These are phyloP conservation scores for Catocala nupta DNA, from an alignment of 2,888 invertebrate species.

Conservation along the genomic window DNA sequence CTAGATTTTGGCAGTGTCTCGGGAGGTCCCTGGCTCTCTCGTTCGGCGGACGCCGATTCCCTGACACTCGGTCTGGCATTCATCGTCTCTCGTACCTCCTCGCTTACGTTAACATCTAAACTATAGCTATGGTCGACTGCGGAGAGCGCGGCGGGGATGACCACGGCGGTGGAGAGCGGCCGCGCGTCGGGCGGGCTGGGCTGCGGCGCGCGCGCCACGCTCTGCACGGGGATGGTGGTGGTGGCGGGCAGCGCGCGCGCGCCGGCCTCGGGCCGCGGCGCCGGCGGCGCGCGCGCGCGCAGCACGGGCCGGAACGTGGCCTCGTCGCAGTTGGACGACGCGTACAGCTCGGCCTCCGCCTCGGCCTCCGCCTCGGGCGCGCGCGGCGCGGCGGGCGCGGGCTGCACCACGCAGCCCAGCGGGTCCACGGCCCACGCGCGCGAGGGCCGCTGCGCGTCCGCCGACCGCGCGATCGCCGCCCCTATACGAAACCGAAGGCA, in stretches of 20 bases:
- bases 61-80: constrained; percentile 52
- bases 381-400: constrained; percentile 60
- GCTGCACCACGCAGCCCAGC: constrained; percentile 82
- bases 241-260: constrained; percentile 69
- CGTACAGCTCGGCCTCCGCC: constrained; percentile 76
- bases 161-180: constrained; percentile 47
- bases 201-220: constrained; percentile 38
- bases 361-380: constrained; percentile 79
- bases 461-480: constrained; percentile 70
- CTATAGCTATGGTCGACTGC: constrained; percentile 31
- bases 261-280: constrained; percentile 60
- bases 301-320: constrained; percentile 90
- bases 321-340: constrained; percentile 89
- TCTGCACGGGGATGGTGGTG: constrained; percentile 78
- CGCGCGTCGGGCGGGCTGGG: constrained; percentile 33
- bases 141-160: constrained; percentile 56
- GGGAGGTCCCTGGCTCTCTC: constrained; percentile 52
- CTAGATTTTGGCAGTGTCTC: constrained; percentile 73
- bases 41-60: constrained; percentile 54
- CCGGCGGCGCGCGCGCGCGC: constrained; percentile 78
- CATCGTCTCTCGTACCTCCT: constrained; percentile 56
- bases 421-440: constrained; percentile 76
- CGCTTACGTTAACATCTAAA: constrained; percentile 50
- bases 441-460: constrained; percentile 64
- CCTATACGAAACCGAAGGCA: constrained; percentile 95